Evolutionary conservation across 1,140 invertebrate species (phyloP), one percentile per base, ranked within the genome.

Genomic region (Saccostrea glomerata): DNA sequence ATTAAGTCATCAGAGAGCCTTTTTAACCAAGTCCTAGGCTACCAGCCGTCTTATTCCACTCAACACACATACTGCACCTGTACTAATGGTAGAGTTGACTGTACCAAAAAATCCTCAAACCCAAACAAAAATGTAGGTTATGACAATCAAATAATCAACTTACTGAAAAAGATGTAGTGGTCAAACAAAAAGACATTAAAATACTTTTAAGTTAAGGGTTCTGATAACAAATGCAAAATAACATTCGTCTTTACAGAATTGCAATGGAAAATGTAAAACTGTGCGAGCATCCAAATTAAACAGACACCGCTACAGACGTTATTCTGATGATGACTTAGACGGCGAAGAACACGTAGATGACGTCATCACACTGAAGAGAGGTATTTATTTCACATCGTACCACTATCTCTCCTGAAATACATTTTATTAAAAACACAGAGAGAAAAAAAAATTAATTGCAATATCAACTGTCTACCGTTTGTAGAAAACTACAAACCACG

Each of bases 1-100:
- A 11, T 77, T 15, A 77, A 77, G 15, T 25, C 70, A 77, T 77
- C 70, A 30, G 70, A 30, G 15, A 77, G 70, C 25, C 70, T 77
- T 36, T 77, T 77, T 77, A 77, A 77, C 25, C 70, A 77, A 36
- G 25, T 77, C 25, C 25, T 77, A 11, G 30, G 11, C 70, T 77
- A 77, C 13, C 70, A 77, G 70, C 70, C 70, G 30, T 36, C 4
- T 30, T 77, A 77, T 30, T 9, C 70, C 11, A 17, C 30, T 36
- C 47, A 84, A 54, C 82, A 84, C 20, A 12, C 40, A 0, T 84
- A 84, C 82, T 84, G 82, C 82, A 55, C 82, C 11, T 84, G 82
- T 54, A 84, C 23, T 55, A 56, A 84, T n/a, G 55, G 55, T 0
- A 84, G 47, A 55, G 40, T 55, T 54, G 82, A 84, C 6, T 84